These are phyloP conservation scores for Caretta caretta DNA, from an alignment of 2,113 vertebrate species.

Conservation along the genomic window DNA sequence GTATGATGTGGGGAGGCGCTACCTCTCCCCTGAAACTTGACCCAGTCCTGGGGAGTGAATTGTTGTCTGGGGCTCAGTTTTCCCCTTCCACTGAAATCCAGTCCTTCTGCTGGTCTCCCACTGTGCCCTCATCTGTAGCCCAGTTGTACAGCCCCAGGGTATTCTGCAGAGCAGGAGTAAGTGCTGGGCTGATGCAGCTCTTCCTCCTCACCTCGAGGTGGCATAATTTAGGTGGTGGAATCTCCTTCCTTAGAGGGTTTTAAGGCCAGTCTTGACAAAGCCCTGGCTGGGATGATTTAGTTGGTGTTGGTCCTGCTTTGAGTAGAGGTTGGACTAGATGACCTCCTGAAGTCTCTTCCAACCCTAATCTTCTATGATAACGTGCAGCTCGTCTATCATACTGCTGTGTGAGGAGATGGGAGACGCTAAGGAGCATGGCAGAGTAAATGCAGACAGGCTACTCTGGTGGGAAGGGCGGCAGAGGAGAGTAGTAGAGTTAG, in stretches of 20 bases:
- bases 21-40: fast-evolving
- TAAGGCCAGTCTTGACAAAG: too few species aligned
- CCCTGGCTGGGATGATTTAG: too few species aligned
- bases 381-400: background rate
- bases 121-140: background rate
- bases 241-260: too few species aligned
- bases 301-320: too few species aligned
- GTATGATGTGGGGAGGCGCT: fast-evolving
- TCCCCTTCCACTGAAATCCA: background rate
- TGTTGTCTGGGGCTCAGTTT: background rate
- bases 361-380: background rate
- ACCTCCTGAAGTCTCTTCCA: too few species aligned
- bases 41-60: fast-evolving
- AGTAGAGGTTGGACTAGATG: too few species aligned
- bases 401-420: background rate
- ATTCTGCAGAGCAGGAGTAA: background rate
- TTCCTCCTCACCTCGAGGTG: background rate
- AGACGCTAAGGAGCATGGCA: background rate
- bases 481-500: background rate
- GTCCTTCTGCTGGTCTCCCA: background rate
- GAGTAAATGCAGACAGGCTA: background rate
- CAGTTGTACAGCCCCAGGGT: background rate
- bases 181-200: background rate
- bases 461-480: background rate
- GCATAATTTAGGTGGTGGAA: too few species aligned